Evolutionary conservation across 2,113 vertebrate species (phyloP), one percentile per base, ranked within the genome.

Genomic region (Dinomys branickii): DNA sequence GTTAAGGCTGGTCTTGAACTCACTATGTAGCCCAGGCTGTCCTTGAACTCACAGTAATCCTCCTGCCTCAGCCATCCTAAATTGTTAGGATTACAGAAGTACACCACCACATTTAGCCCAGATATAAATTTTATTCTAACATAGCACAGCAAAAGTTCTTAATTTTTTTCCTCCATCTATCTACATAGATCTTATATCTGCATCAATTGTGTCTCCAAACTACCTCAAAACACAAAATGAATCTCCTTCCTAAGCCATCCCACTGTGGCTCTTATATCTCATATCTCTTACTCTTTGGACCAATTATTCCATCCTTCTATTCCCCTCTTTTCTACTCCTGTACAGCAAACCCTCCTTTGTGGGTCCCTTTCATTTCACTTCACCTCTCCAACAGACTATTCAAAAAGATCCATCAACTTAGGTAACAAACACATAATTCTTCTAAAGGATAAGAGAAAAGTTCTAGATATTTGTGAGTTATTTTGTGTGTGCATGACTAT

Each of bases 211-310:
- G 28, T 91, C 3, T 85, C 52, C 24, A 93, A 92, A 71, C 71
- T 11, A 91, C 58, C 61, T 85, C 41, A 65, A 95, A 92, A 38
- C 22, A 86, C 83, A 93, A 47, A 90, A 67, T 67, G 90, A 86
- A 69, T 88, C 38, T 93, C 54, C 58, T 80, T 58, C 30, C 44
- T 58, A 96, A 88, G 54, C 50, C 38, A 91, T 7, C 22, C 28
- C 19, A 69, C 65, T 61, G 30, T 89, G 33, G 6, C 20, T 56
- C 33, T 81, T 50, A 54, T 30, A 50, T 38, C 26, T 52, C n/a
- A 50, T 63, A 83, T 47, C 9, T 38, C 94, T 87, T 2, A 28
- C 52, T 28, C 73, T 88, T 63, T 7, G 80, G 78, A 4, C 24
- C 20, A 85, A 61, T 93, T 88, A 77, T 56, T 50, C 80, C 59